phyloP scores from a whole-genome alignment of 2,888 invertebrate species.

The Pammene fasciana region DNA sequence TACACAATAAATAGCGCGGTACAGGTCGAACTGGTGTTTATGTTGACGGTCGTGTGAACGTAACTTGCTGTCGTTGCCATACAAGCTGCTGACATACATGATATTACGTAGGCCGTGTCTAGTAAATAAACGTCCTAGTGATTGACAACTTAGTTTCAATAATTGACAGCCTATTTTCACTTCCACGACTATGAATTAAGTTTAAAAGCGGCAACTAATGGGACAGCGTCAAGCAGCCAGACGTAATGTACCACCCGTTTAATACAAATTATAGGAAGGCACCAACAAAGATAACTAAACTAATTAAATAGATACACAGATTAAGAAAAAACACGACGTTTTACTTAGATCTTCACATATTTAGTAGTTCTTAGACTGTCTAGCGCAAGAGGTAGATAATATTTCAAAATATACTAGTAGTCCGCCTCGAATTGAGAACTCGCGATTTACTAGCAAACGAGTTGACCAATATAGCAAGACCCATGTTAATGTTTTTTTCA shows the following conservation, averaged over 20 bases:
- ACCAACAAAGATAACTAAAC: no score
- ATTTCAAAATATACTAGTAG: not conserved
- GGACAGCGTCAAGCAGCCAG: not conserved
- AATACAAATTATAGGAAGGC: no score
- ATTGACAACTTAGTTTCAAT: not conserved
- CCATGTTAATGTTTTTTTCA: no score
- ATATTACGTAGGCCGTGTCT: not conserved
- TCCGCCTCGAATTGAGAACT: no score
- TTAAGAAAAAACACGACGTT: not conserved
- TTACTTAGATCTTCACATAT: not conserved
- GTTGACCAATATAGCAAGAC: no score
- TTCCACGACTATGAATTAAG: not conserved
- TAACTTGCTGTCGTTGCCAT: slow-evolving; percentile 50
- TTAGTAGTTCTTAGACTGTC: not conserved
- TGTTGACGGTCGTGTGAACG: slow-evolving; percentile 59
- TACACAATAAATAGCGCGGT: slow-evolving; percentile 55
- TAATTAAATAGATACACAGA: not conserved
- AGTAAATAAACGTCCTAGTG: not conserved
- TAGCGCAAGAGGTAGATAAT: not conserved
- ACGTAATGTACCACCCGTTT: no score
- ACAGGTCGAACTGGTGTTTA: slow-evolving; percentile 62
- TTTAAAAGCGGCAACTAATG: not conserved
- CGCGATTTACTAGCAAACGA: no score
- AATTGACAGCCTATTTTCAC: not conserved
- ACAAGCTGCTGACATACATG: slow-evolving; percentile 8